phyloP scores from a whole-genome alignment of 2,113 vertebrate genomes.

The Poeciliopsis retropinna region DNA sequence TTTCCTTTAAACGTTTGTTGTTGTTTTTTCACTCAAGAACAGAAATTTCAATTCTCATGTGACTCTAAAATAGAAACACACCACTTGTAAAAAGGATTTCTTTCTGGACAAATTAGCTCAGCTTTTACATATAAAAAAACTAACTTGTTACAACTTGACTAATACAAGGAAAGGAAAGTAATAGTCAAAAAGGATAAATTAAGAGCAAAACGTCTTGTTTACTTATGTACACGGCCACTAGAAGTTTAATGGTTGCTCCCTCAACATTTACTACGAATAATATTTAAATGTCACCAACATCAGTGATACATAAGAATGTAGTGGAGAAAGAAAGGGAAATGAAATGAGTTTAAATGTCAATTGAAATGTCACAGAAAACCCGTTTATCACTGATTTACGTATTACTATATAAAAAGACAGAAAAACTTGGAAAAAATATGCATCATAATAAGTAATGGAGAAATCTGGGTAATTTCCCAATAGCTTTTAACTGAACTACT shows the following conservation, averaged over 20 bases:
- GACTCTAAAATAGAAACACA: constrained; percentile 61
- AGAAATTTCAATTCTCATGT: constrained; percentile 56
- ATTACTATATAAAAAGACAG: not conserved
- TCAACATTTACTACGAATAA: constrained; percentile 68
- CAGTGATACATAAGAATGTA: not conserved
- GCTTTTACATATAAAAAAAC: constrained; percentile 83
- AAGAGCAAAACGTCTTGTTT: constrained; percentile 64
- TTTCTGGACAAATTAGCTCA: constrained; percentile 57
- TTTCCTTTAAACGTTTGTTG: constrained; percentile 59
- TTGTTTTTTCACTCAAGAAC: constrained; percentile 57
- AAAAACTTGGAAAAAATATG: not conserved
- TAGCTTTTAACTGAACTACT: not conserved
- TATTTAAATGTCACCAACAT: not conserved
- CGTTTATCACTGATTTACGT: not conserved
- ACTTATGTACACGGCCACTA: constrained; percentile 77
- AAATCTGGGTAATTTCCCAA: not conserved
- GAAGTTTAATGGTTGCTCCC: constrained; percentile 95
- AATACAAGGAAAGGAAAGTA: constrained; percentile 44
- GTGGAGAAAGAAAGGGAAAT: not conserved
- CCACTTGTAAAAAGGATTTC: constrained; percentile 63
- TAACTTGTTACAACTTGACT: constrained; percentile 80
- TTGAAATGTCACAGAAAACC: not conserved
- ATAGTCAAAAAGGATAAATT: constrained; percentile 43
- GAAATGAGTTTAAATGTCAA: not conserved
- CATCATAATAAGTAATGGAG: not conserved